phyloP scores from a whole-genome alignment of 30 jellyfish, hydroid and myxozoan genomes.

The Nemopilema nomurai region DNA sequence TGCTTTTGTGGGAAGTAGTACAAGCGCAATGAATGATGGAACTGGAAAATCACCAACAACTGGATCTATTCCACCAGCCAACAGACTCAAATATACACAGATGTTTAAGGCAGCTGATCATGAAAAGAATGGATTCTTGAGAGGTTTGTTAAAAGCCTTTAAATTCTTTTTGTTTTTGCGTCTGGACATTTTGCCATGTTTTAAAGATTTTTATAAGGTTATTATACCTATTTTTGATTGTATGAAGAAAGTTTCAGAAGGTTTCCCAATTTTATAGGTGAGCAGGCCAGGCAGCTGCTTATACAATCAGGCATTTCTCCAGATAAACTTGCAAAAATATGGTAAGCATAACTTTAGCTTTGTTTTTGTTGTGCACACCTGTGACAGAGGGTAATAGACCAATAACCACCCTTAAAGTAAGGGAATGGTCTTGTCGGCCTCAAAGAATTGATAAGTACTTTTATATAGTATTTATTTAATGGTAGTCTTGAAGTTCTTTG shows the following conservation, averaged over 20 bases:
- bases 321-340: slow-evolving; percentile 71
- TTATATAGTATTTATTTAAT: too few relatives aligned
- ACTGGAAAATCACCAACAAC: not conserved
- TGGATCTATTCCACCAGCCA: slow-evolving; percentile 67
- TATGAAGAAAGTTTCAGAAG: too few relatives aligned
- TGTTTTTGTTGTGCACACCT: not conserved
- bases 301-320: slow-evolving; percentile 86
- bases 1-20: slow-evolving; percentile 9
- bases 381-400: not conserved
- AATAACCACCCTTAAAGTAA: too few relatives aligned
- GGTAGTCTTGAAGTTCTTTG: too few relatives aligned
- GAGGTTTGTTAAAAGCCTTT: too few relatives aligned
- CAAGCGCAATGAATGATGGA: not conserved
- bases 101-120: slow-evolving; percentile 92
- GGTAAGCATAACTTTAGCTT: slow-evolving; percentile 27
- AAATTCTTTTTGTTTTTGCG: not conserved
- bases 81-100: slow-evolving; percentile 78
- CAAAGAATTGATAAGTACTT: too few relatives aligned
- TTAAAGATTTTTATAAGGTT: not conserved
- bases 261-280: slow-evolving; percentile 56
- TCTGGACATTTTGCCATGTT: too few relatives aligned
- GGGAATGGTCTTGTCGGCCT: too few relatives aligned
- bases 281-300: slow-evolving; percentile 81
- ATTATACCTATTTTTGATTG: too few relatives aligned
- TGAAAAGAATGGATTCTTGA: slow-evolving; percentile 71